A percentile compares a stretch with the other conserved stretches of the same genome.
These are phyloP conservation scores for Epizoanthus ramosus DNA, from an alignment of 92 coral and sea anemone species.

Conservation along the genomic window DNA sequence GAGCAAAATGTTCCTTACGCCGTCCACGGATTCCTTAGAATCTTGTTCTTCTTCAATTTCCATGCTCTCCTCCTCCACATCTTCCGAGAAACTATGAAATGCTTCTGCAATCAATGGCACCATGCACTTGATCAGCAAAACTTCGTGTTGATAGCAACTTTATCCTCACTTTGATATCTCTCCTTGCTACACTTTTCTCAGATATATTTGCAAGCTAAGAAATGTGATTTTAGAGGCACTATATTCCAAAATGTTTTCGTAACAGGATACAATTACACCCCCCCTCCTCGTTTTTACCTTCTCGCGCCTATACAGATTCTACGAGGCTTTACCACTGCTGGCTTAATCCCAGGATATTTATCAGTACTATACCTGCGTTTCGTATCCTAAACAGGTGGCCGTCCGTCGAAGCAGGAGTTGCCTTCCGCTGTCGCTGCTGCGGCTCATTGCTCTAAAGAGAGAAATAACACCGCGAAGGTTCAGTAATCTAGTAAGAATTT, in stretches of 20 bases:
- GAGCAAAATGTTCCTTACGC: not conserved
- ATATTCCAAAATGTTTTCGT: too few species aligned
- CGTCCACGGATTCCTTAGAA: not conserved
- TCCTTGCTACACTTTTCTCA: too few species aligned
- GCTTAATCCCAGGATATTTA: too few species aligned
- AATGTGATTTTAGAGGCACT: too few species aligned
- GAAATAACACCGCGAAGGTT: too few species aligned
- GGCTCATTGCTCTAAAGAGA: not conserved
- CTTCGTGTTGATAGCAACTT: too few species aligned
- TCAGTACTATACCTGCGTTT: not conserved
- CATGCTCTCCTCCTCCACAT: not conserved
- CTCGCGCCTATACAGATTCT: too few species aligned
- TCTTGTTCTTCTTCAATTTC: not conserved
- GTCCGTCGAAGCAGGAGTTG: slow-evolving; percentile 9
- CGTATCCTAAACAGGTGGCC: slow-evolving; percentile 6
- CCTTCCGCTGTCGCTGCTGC: slow-evolving; percentile 2
- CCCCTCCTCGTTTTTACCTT: too few species aligned
- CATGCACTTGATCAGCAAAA: not conserved
- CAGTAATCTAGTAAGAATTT: not conserved
- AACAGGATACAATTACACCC: too few species aligned
- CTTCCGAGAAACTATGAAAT: slow-evolving; percentile 4
- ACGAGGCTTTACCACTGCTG: too few species aligned
- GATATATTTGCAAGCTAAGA: too few species aligned
- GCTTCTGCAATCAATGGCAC: not conserved
- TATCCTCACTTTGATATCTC: too few species aligned